Evolutionary conservation across 2,888 invertebrate genomes (phyloP).

Genomic region (Andrena bucephala): DNA sequence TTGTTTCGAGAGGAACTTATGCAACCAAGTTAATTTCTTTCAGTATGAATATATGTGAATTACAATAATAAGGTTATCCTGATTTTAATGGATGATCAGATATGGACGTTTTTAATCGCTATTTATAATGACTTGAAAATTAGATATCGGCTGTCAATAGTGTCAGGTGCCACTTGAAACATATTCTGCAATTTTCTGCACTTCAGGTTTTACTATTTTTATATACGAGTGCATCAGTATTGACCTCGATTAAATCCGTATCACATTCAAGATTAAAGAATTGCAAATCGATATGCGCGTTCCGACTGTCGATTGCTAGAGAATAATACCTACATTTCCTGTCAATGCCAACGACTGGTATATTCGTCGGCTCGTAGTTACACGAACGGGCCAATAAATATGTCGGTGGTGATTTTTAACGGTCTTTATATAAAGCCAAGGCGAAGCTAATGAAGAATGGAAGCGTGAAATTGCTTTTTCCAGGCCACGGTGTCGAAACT

Average conservation of each 20-base stretch:
- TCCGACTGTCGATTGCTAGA: neutral
- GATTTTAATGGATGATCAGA: too few species aligned
- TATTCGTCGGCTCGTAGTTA: neutral
- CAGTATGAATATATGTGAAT: too few species aligned
- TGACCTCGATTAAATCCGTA: neutral
- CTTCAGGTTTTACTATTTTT: neutral
- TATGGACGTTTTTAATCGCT: too few species aligned
- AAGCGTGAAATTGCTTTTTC: constrained; percentile 34
- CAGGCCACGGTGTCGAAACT: constrained; percentile 29
- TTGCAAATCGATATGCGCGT: neutral
- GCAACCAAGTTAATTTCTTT: too few species aligned
- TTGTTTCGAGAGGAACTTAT: too few species aligned
- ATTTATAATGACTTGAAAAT: too few species aligned
- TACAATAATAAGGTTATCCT: too few species aligned
- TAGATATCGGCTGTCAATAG: too few species aligned
- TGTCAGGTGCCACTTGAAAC: too few species aligned
- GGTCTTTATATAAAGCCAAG: constrained; percentile 19
- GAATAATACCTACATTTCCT: neutral
- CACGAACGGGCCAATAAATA: constrained; percentile 52
- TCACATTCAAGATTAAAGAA: neutral
- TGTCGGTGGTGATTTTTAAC: constrained; percentile 34
- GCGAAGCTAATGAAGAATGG: constrained; percentile 43
- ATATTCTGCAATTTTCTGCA: too few species aligned
- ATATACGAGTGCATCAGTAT: neutral
- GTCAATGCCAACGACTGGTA: neutral